Conservation (phyloP, 2,888 invertebrate genomes). For the Sesia apiformis region DNA sequence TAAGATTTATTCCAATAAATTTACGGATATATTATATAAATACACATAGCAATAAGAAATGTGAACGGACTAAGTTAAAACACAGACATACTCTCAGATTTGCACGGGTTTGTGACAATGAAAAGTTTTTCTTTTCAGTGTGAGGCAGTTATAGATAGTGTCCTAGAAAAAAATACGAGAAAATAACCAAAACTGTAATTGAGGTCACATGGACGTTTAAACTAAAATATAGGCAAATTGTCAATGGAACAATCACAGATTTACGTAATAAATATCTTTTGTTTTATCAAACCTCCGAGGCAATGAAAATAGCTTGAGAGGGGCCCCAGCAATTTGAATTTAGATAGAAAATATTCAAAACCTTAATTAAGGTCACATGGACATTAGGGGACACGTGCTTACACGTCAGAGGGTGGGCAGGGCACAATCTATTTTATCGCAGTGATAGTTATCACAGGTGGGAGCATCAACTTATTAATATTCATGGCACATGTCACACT, state of each 20-base stretch:
- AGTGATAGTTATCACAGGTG: constrained; percentile 45
- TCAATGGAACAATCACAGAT: neutral
- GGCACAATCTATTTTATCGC: constrained; percentile 40
- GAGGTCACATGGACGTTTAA: too few relatives aligned
- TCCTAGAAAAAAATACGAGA: too few relatives aligned
- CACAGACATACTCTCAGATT: too few relatives aligned
- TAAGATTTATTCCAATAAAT: too few relatives aligned
- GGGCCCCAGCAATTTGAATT: constrained; percentile 14
- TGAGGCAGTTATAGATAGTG: too few relatives aligned
- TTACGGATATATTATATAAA: too few relatives aligned
- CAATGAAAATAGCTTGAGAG: neutral
- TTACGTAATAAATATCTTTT: neutral
- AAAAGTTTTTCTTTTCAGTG: too few relatives aligned
- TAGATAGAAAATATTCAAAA: constrained; percentile 24
- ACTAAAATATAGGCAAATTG: neutral
- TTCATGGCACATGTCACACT: constrained; percentile 52
- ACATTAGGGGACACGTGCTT: constrained; percentile 7
- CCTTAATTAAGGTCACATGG: constrained; percentile 24
- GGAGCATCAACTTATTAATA: constrained; percentile 54
- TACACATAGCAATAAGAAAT: too few relatives aligned
- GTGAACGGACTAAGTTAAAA: too few relatives aligned
- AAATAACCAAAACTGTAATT: too few relatives aligned
- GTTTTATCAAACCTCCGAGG: neutral
- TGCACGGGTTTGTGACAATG: too few relatives aligned
- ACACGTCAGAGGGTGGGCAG: neutral